phyloP scores from a whole-genome alignment of 2,113 vertebrate species.

The Myotis yumanensis region DNA sequence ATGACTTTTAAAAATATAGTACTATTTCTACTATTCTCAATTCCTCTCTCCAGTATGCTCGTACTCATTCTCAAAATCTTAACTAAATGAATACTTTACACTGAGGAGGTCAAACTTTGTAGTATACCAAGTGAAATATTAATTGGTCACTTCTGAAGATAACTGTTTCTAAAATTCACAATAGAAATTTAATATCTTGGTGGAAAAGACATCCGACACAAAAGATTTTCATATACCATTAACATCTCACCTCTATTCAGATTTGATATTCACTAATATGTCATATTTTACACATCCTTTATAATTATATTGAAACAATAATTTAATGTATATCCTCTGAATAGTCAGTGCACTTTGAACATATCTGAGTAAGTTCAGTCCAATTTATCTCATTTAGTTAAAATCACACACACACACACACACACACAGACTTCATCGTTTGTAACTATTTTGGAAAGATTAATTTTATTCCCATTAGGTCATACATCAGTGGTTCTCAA shows the following conservation, averaged over 20 bases:
- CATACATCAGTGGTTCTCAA: background rate
- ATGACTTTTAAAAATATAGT: background rate
- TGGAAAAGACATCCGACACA: slow-evolving; percentile 45
- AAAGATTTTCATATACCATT: slow-evolving; percentile 17
- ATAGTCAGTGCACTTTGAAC: slow-evolving; percentile 56
- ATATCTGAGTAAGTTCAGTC: slow-evolving; percentile 52
- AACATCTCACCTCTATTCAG: background rate
- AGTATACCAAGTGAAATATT: background rate
- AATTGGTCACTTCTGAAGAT: background rate
- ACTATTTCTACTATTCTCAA: background rate
- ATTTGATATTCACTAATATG: slow-evolving; percentile 59
- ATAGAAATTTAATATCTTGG: slow-evolving; percentile 26
- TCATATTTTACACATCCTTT: slow-evolving; percentile 53
- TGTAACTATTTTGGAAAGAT: slow-evolving; percentile 40
- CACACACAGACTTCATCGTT: background rate
- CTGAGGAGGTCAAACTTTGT: background rate
- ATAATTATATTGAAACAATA: slow-evolving; percentile 44
- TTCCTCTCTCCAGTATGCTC: background rate
- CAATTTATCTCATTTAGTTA: slow-evolving; percentile 20
- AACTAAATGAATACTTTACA: background rate
- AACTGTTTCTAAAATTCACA: background rate
- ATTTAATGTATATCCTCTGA: slow-evolving; percentile 26
- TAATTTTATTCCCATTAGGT: background rate
- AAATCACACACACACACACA: background rate
- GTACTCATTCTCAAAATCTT: background rate